phyloP scores from a whole-genome alignment of 1,140 invertebrate species.

The Cataglyphis hispanica region DNA sequence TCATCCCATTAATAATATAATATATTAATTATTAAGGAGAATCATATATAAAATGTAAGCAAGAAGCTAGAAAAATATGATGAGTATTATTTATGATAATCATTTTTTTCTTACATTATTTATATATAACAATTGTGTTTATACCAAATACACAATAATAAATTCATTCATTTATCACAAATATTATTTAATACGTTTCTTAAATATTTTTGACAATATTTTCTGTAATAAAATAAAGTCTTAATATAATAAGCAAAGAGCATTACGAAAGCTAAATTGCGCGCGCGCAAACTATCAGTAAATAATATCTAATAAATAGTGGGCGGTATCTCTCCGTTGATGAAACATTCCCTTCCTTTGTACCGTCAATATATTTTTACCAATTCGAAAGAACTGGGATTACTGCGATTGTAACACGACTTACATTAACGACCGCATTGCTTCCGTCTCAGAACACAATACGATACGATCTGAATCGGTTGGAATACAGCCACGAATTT shows the following conservation, averaged over 20 bases:
- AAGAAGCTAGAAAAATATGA: neutral
- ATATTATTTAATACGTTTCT: conserved; percentile 12
- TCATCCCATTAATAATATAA: too few relatives aligned
- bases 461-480: neutral
- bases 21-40: neutral
- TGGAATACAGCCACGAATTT: neutral
- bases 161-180: neutral
- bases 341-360: conserved; percentile 40
- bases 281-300: conserved; percentile 14
- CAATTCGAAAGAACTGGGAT: conserved; percentile 28
- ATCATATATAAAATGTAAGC: neutral
- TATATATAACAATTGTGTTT: neutral
- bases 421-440: conserved; percentile 66
- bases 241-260: neutral
- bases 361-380: conserved; percentile 46
- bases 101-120: conserved; percentile 1
- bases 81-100: neutral
- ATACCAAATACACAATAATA: neutral
- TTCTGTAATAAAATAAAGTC: conserved; percentile 31
- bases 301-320: conserved; percentile 26
- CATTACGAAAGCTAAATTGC: conserved; percentile 46
- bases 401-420: conserved; percentile 72
- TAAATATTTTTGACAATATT: conserved; percentile 24
- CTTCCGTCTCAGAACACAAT: conserved; percentile 70
- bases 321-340: conserved; percentile 49